These are phyloP conservation scores for Heliconius nattereri DNA, from an alignment of 1,140 invertebrate genomes.

Conservation along the genomic window DNA sequence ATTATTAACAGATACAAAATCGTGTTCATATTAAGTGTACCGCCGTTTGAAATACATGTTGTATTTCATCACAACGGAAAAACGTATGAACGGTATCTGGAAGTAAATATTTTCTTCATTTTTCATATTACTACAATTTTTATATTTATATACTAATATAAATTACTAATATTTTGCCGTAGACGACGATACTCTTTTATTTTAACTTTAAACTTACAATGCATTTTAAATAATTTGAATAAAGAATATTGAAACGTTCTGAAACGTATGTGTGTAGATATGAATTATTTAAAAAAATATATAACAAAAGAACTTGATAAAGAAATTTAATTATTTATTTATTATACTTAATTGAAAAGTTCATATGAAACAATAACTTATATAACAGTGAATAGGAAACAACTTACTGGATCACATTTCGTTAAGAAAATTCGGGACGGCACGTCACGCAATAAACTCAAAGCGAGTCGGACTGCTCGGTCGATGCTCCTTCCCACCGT, in stretches of 20 bases:
- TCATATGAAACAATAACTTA: not conserved
- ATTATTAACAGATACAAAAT: not conserved
- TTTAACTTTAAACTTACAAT: too few species aligned
- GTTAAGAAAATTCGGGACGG: slow-evolving; percentile 41
- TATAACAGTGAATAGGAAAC: not conserved
- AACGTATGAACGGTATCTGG: too few species aligned
- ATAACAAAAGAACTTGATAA: not conserved
- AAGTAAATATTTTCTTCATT: too few species aligned
- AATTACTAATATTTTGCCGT: too few species aligned
- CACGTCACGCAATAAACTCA: slow-evolving; percentile 54
- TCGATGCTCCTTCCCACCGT: slow-evolving; percentile 65
- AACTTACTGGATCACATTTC: slow-evolving; percentile 49
- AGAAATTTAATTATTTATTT: not conserved
- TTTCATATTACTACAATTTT: too few species aligned
- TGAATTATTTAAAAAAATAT: not conserved
- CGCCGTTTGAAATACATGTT: too few species aligned
- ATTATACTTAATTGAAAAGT: not conserved
- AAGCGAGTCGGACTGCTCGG: slow-evolving; percentile 53
- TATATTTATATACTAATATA: too few species aligned
- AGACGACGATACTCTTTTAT: too few species aligned
- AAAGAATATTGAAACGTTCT: not conserved
- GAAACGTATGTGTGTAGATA: not conserved
- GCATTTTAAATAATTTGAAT: not conserved
- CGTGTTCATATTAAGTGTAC: not conserved
- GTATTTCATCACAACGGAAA: too few species aligned